Base-by-base conservation (phyloP, 53 echinoderm and acorn worm genomes). In the Zoroaster sp. region DNA sequence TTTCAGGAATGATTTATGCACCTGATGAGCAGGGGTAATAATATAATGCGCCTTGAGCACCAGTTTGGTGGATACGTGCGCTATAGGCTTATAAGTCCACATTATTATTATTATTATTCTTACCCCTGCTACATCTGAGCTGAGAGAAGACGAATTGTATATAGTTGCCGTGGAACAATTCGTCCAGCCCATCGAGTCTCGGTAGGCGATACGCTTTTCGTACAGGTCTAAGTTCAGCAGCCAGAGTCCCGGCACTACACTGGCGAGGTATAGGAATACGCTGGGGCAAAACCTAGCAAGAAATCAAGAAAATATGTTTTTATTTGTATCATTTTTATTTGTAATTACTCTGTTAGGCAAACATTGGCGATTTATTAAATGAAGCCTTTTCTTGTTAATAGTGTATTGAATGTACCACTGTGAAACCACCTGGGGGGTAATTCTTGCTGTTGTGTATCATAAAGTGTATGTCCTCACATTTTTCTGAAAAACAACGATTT, bases 241-340 rank as follows among this genome's bases (percentile, higher is more conserved):
- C 93, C 94, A 96, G 1, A 93, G 86, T 4, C 96, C 91, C 32
- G 96, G 96, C 13, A 92, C 80, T 35, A 94, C 93, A 44, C 90
- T 82, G 11, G 88, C 72, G 0, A 96, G 91, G 43, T 94, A 96
- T n/a, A 96, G 87, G 25, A 79, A 43, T 35, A 96, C 96, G 35
- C 94, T 94, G 32, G 96, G 96, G 91, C 96, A 94, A 32, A 94
- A 69, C 96, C 96, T 96, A 73, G 2, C 28, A 28, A 11, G 63
- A 28, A 11, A 6, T 54, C 13, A 59, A 0, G 28, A 25, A 23
- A 4, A 0, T 59, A 3, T 28, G 21, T 4, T 6, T 54, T 54
- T 20, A 1, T 54, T 6, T 54, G 8, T 49, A 49, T 54, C n/a
- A 20, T 21, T 52, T 4, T 4, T 52, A 6, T 21, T 21, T 20